These are phyloP conservation scores for Trochalopteron elliotii DNA, from an alignment of 2,113 vertebrate species.

Conservation along the genomic window DNA sequence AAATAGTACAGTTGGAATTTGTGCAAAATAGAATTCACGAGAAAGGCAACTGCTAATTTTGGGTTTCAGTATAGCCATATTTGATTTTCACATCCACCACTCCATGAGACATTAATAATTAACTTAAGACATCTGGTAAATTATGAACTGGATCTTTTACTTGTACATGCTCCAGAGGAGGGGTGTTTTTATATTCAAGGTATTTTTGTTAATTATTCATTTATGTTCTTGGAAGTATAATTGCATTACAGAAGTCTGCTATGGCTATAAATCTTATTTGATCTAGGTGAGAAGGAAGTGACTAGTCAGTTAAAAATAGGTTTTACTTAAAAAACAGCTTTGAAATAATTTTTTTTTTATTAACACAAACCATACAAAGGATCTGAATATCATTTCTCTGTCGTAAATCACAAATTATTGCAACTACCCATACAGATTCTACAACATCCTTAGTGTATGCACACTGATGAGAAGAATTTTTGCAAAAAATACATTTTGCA, in stretches of 20 bases:
- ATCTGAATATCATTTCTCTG: neutral
- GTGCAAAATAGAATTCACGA: neutral
- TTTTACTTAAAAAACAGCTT: slow-evolving; percentile 6
- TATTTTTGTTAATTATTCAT: neutral
- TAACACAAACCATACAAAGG: slow-evolving; percentile 24
- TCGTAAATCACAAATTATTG: neutral
- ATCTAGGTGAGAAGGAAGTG: neutral
- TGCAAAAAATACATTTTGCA: slow-evolving; percentile 69
- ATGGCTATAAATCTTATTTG: neutral
- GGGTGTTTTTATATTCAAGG: neutral
- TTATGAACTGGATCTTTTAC: neutral
- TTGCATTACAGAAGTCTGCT: neutral
- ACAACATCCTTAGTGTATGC: neutral
- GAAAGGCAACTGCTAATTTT: neutral
- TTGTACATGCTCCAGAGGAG: neutral
- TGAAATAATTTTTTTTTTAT: neutral
- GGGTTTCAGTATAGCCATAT: neutral
- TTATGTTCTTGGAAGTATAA: neutral
- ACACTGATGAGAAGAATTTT: slow-evolving; percentile 52
- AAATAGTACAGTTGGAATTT: neutral
- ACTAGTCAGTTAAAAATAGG: neutral
- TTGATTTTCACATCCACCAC: slow-evolving; percentile 20
- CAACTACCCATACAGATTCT: neutral
- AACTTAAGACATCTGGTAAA: neutral
- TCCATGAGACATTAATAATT: neutral